Evolutionary conservation across 2,113 vertebrate genomes (phyloP), one percentile per base, ranked within the genome.

Genomic region (Lipophrys pholis): DNA sequence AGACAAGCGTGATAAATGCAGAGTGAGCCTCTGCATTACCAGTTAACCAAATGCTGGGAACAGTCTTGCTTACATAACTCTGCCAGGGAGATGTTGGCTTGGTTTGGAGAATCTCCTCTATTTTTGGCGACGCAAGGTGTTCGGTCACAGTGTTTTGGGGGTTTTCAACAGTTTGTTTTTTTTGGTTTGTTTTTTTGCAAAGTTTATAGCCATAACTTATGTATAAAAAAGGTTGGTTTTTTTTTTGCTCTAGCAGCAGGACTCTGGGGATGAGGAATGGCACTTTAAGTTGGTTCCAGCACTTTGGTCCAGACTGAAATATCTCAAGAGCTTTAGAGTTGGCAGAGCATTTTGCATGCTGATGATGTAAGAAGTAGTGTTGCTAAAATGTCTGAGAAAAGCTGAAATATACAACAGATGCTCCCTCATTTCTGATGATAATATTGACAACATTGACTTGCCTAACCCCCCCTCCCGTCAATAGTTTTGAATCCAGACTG

Each of bases 61-160:
- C 42, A 65, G 35, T n/a, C 52, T 76, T 57, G 14, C 36, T 58
- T 61, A 61, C 49, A 14, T 60, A 36, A 21, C 35, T 3, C 7
- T 66, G 45, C n/a, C 54, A 57, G 46, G 46, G 36, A 51, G 50
- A 55, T 41, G 58, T 38, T 56, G 40, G 41, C 51, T 64, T n/a
- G 15, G 56, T 16, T 52, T 51, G 49, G 17, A 70, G 15, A 16
- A 35, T 62, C 67, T 39, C 16, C 35, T 17, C 7, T 71, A 35
- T 70, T 69, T 58, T 60, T 52, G 53, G 46, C 38, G 55, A 51
- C 40, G 38, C n/a, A 62, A 40, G 8, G 50, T 48, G 50, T 54
- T 72, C 21, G 16, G 35, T 35, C 11, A 40, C 17, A 41, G 5
- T 39, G 10, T 45, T 45, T 46, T 38, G 35, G 7, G 30, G 21